A percentile compares a stretch with the other conserved stretches of the same genome.
Evolutionary conservation across 2,888 invertebrate genomes (phyloP).

Genomic region (Eupithecia abbreviata): DNA sequence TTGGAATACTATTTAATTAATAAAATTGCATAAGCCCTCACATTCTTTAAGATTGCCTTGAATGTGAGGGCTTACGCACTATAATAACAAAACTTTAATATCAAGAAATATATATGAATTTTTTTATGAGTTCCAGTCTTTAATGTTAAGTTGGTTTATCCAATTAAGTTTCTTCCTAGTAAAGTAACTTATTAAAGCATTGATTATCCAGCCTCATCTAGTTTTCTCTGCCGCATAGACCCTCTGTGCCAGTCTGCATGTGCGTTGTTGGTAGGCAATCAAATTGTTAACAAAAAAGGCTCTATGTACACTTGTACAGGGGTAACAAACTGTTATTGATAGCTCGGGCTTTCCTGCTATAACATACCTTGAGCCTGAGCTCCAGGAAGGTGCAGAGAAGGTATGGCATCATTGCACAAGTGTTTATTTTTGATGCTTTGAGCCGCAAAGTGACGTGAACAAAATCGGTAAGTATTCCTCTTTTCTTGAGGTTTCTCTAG

Average conservation of each 20-base stretch:
- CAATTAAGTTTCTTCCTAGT: too few relatives aligned
- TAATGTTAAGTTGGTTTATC: too few relatives aligned
- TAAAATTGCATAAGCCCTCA: too few relatives aligned
- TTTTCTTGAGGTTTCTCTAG: slow-evolving; percentile 54
- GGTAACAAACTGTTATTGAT: background rate
- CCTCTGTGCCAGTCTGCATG: background rate
- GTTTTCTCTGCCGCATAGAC: background rate
- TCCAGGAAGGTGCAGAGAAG: slow-evolving; percentile 64
- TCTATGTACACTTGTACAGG: background rate
- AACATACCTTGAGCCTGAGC: slow-evolving; percentile 51
- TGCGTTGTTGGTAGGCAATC: background rate
- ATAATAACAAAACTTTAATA: too few relatives aligned
- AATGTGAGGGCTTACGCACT: too few relatives aligned
- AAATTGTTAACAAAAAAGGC: background rate
- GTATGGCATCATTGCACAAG: slow-evolving; percentile 66
- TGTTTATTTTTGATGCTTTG: slow-evolving; percentile 65
- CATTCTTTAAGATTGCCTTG: too few relatives aligned
- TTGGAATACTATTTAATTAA: too few relatives aligned
- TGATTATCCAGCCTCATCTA: background rate
- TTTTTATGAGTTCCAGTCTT: too few relatives aligned
- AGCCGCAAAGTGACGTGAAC: slow-evolving; percentile 71
- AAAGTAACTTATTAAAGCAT: too few relatives aligned
- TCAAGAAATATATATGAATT: too few relatives aligned
- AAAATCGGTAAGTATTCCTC: slow-evolving; percentile 61
- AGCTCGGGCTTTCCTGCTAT: background rate